phyloP scores from a whole-genome alignment of 2,113 vertebrate species.

The Crotalus helleri region DNA sequence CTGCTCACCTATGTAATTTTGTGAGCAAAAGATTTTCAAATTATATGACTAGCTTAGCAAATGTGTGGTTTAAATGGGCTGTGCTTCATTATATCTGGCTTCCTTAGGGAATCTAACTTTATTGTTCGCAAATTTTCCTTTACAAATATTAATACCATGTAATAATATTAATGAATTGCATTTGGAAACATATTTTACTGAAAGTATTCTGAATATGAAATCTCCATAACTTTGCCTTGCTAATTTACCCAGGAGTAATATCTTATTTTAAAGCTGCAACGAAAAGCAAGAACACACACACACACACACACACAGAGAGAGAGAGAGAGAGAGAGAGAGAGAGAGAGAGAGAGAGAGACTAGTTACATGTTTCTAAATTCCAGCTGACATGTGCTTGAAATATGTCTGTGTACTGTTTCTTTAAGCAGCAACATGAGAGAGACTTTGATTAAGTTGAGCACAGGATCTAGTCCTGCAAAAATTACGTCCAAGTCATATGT shows the following conservation, averaged over 20 bases:
- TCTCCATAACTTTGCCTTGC: neutral
- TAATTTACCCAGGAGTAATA: constrained; percentile 34
- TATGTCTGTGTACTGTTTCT: neutral
- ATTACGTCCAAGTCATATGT: no score
- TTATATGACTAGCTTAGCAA: constrained; percentile 51
- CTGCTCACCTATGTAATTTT: constrained; percentile 31
- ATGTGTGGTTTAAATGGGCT: constrained; percentile 54
- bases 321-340: no score
- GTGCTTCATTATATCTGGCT: constrained; percentile 60
- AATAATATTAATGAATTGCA: constrained; percentile 54
- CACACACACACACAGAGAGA: no score
- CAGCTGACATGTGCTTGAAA: neutral
- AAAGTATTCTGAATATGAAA: constrained; percentile 36
- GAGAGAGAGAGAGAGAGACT: neutral
- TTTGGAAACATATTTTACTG: constrained; percentile 49
- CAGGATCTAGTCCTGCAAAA: no score
- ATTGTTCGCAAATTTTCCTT: constrained; percentile 35
- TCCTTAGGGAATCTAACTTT: constrained; percentile 40
- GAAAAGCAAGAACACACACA: constrained; percentile 7
- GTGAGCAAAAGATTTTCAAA: constrained; percentile 50
- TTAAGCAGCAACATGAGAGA: neutral
- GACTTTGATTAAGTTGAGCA: no score
- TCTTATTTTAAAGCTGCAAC: constrained; percentile 19
- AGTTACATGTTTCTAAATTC: neutral
- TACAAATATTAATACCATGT: neutral